These are phyloP conservation scores for Todiramphus saurophagus DNA, from an alignment of 2,113 vertebrate species.

Conservation along the genomic window DNA sequence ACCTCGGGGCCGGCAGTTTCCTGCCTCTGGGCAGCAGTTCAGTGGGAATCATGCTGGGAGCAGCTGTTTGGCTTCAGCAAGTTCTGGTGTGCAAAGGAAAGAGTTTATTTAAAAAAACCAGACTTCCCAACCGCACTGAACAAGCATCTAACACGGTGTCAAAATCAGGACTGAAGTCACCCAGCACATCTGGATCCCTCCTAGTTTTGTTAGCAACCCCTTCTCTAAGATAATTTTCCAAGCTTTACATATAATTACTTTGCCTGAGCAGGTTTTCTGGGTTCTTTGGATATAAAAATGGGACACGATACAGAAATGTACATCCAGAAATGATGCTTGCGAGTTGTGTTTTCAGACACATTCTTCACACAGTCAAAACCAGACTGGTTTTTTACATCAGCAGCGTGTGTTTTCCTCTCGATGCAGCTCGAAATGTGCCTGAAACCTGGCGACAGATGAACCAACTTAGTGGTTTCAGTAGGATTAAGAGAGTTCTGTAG, in stretches of 20 bases:
- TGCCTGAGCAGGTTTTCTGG: rapidly evolving
- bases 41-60: neutral
- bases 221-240: neutral
- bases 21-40: neutral
- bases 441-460: neutral
- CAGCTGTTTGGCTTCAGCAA: rapidly evolving
- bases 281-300: rapidly evolving
- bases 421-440: neutral
- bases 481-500: neutral
- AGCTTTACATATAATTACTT: rapidly evolving
- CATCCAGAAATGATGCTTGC: rapidly evolving
- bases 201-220: neutral
- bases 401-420: rapidly evolving
- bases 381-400: neutral
- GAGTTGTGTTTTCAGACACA: no score
- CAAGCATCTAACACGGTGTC: neutral
- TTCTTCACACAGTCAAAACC: no score
- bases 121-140: rapidly evolving
- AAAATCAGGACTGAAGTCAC: rapidly evolving
- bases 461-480: neutral
- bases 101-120: rapidly evolving
- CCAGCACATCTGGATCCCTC: rapidly evolving
- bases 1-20: neutral
- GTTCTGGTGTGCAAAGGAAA: neutral
- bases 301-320: neutral